A percentile compares a stretch with the other conserved stretches of the same genome.
These are phyloP conservation scores for Plagiodera versicolora DNA, from an alignment of 2,888 invertebrate species.

Conservation along the genomic window DNA sequence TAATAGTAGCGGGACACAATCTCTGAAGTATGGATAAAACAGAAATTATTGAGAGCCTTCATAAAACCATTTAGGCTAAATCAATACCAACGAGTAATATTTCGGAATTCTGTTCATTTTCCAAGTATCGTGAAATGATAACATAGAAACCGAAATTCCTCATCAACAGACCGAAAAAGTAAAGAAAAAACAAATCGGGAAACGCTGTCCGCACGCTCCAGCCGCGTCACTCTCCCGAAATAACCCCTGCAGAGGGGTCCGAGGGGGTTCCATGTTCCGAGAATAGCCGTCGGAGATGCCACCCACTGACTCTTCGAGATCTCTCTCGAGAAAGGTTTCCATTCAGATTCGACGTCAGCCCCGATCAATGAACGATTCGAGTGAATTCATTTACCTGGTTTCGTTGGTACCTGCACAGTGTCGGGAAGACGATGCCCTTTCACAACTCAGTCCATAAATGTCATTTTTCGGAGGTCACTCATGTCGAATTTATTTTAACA, in stretches of 20 bases:
- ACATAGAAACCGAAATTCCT: background rate
- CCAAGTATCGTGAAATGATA: background rate
- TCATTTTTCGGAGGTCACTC: too few species aligned
- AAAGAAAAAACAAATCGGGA: background rate
- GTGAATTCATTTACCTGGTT: background rate
- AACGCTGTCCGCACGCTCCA: background rate
- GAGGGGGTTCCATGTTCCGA: background rate
- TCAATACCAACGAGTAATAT: too few species aligned
- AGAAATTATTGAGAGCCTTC: too few species aligned
- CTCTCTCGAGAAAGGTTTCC: background rate
- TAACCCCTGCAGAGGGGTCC: background rate
- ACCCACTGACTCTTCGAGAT: background rate
- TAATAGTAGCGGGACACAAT: too few species aligned
- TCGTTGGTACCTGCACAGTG: background rate
- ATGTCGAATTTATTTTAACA: too few species aligned
- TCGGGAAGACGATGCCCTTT: too few species aligned
- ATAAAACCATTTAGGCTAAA: too few species aligned
- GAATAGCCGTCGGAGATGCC: background rate
- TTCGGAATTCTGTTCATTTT: too few species aligned
- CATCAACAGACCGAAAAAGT: background rate
- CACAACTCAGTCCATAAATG: too few species aligned
- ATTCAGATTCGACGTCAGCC: background rate
- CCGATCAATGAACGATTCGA: background rate
- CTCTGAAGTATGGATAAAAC: too few species aligned
- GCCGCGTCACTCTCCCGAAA: background rate